phyloP scores from a whole-genome alignment of 2,888 invertebrate genomes.

The Gortyna flavago region DNA sequence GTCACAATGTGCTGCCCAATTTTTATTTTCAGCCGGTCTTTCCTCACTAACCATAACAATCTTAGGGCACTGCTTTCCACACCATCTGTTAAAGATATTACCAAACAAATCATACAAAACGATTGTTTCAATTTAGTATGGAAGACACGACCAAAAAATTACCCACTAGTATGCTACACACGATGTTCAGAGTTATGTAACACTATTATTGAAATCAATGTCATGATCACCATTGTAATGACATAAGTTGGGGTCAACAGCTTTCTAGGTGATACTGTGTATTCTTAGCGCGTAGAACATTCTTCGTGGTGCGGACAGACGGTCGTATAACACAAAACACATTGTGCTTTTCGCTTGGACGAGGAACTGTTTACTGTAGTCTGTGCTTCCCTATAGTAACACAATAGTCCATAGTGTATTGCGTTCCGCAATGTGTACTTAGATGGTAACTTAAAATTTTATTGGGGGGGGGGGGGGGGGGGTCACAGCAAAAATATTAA shows the following conservation, averaged over 20 bases:
- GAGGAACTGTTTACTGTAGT: neutral
- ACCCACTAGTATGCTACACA: constrained; percentile 33
- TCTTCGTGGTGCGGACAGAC: neutral
- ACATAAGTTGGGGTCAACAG: constrained; percentile 21
- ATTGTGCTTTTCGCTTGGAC: neutral
- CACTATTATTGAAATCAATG: constrained; percentile 46
- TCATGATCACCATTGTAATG: constrained; percentile 42
- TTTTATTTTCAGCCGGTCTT: neutral
- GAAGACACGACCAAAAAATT: constrained; percentile 11
- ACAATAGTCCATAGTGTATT: neutral
- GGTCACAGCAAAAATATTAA: neutral
- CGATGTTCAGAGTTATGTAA: constrained; percentile 37
- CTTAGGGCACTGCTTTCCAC: neutral
- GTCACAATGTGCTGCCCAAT: too few relatives aligned
- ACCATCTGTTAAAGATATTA: neutral
- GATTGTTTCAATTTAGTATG: constrained; percentile 19
- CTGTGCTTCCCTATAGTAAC: neutral
- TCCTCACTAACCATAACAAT: too few relatives aligned
- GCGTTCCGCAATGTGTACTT: neutral
- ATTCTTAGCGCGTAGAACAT: constrained; percentile 12
- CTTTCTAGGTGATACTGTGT: constrained; percentile 12
- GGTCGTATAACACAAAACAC: neutral
- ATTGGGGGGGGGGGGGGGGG: too few relatives aligned
- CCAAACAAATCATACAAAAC: neutral
- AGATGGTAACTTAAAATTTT: neutral